Conservation (phyloP, 1,140 invertebrate genomes). For the Philaenus spumarius region DNA sequence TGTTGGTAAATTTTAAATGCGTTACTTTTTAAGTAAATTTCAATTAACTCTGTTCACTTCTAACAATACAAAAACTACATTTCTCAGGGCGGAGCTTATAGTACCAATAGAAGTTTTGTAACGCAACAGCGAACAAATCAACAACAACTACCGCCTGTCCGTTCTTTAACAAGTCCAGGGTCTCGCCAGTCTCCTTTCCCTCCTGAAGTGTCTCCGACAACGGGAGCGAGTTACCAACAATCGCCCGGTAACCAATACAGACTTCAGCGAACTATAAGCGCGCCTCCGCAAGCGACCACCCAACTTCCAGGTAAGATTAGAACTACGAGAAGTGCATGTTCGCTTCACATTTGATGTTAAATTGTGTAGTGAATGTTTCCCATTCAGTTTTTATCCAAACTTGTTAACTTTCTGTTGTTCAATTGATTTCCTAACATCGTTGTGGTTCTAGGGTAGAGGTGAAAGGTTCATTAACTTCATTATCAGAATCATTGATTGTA, state of each 20-base stretch:
- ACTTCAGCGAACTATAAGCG: constrained; percentile 53
- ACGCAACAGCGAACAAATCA: constrained; percentile 32
- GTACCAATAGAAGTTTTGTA: constrained; percentile 28
- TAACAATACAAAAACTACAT: background rate
- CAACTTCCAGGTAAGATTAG: constrained; percentile 53
- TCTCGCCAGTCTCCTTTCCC: constrained; percentile 52
- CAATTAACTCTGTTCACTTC: background rate
- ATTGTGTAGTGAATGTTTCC: too few species aligned
- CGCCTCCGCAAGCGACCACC: constrained; percentile 52
- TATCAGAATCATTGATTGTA: too few species aligned
- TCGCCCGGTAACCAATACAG: constrained; percentile 40
- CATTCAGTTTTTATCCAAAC: too few species aligned
- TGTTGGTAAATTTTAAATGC: too few species aligned
- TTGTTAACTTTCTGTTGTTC: too few species aligned
- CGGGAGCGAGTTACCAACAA: constrained; percentile 44
- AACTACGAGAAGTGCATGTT: constrained; percentile 7
- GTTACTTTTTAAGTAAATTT: background rate
- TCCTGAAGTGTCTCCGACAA: constrained; percentile 41
- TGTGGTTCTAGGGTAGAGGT: too few species aligned
- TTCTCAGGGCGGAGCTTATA: constrained; percentile 19
- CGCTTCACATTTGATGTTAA: background rate
- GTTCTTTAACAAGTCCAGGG: constrained; percentile 30
- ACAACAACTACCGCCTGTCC: constrained; percentile 26
- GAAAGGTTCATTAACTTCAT: too few species aligned
- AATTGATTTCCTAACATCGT: too few species aligned